These are phyloP conservation scores for Nothobranchius furzeri DNA, from an alignment of 2,113 vertebrate species.

Conservation along the genomic window DNA sequence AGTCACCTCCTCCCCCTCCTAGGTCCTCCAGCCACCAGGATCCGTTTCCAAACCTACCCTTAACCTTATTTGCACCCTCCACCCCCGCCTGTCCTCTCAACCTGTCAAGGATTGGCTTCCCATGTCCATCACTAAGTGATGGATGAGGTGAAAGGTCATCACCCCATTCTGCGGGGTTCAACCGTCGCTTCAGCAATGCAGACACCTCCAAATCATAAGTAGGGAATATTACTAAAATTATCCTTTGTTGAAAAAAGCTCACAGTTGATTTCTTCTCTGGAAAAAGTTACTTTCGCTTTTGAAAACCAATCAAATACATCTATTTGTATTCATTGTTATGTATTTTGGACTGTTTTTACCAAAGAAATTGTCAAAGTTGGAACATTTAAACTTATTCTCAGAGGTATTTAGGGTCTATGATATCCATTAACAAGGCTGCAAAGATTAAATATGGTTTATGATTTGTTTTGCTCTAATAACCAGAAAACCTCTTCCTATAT, in stretches of 20 bases:
- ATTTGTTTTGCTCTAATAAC: constrained; percentile 24
- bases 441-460: constrained; percentile 10
- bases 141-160: constrained; percentile 83
- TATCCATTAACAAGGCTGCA: constrained; percentile 1
- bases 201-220: constrained; percentile 67
- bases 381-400: neutral
- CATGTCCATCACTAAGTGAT: constrained; percentile 84
- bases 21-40: constrained; percentile 23
- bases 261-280: neutral
- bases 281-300: constrained; percentile 19
- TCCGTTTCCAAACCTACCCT: constrained; percentile 46
- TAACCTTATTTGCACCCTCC: constrained; percentile 64
- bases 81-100: constrained; percentile 37
- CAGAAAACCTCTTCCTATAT: constrained; percentile 17
- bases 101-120: constrained; percentile 81
- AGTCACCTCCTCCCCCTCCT: constrained; percentile 1
- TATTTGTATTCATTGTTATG: neutral
- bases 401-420: neutral
- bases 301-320: constrained; percentile 5
- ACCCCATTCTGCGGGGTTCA: constrained; percentile 79
- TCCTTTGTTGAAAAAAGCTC: constrained; percentile 39
- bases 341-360: neutral
- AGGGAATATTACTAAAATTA: constrained; percentile 45
- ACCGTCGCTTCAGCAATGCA: constrained; percentile 75
- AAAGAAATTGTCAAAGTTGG: neutral